phyloP scores from a whole-genome alignment of 2,113 vertebrate species.

The Cathartes aura region DNA sequence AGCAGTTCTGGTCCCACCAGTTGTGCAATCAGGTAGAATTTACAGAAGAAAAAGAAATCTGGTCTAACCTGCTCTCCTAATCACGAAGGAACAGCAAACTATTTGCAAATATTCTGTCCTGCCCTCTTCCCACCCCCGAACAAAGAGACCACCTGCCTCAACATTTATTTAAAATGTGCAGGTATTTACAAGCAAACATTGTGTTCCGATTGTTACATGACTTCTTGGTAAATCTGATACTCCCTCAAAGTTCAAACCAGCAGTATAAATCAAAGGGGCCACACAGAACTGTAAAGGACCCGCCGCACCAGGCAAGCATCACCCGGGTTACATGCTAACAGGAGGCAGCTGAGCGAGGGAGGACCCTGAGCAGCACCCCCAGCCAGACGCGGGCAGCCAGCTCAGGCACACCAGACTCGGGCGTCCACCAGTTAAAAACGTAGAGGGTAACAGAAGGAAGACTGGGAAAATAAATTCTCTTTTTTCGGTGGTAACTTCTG shows the following conservation, averaged over 20 bases:
- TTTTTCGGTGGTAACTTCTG: neutral
- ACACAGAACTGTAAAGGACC: neutral
- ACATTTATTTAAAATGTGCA: conserved; percentile 27
- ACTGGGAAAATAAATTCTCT: neutral
- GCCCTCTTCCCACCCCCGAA: conserved; percentile 6
- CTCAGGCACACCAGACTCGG: neutral
- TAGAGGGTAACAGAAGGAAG: neutral
- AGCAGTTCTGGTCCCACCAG: conserved; percentile 28
- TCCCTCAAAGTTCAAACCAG: neutral
- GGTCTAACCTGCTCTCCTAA: conserved; percentile 30
- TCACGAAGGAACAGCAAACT: neutral
- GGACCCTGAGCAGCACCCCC: neutral
- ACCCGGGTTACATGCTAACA: neutral
- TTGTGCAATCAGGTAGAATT: conserved; percentile 21
- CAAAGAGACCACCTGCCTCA: conserved; percentile 47
- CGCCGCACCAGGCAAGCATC: neutral
- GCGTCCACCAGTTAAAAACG: neutral
- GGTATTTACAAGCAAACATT: conserved; percentile 56
- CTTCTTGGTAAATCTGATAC: conserved; percentile 14
- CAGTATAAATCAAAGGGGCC: conserved; percentile 34
- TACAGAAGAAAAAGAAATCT: conserved; percentile 44
- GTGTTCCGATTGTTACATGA: neutral
- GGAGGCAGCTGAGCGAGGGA: neutral
- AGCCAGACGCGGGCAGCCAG: neutral
- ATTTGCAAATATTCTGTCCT: conserved; percentile 21